Percentiles rank a stretch among this genome's conserved stretches.
Conservation (phyloP, 2,113 vertebrate genomes). For the Rana temporaria region DNA sequence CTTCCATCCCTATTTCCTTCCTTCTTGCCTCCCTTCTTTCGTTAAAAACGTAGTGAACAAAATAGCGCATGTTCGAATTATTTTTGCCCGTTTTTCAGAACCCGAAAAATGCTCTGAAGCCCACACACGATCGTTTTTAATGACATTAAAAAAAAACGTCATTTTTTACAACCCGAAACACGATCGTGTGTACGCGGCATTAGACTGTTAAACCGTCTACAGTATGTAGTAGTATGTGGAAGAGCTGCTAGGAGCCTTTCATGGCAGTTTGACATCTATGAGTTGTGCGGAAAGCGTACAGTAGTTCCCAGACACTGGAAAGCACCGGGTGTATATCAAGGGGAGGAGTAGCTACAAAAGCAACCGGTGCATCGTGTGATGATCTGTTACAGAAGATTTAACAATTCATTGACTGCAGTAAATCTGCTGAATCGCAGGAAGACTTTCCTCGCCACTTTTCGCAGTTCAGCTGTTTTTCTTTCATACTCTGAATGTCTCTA, state of each 20-base stretch:
- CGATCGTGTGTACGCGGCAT: no score
- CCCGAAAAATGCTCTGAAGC: no score
- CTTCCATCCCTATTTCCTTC: no score
- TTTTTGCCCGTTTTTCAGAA: no score
- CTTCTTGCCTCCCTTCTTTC: no score
- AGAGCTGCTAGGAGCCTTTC: neutral
- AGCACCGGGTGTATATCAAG: slow-evolving; percentile 30
- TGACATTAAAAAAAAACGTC: no score
- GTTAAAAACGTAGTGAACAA: no score
- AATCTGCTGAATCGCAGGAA: slow-evolving; percentile 31
- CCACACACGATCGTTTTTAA: no score
- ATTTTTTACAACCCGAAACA: no score
- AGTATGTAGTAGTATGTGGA: no score
- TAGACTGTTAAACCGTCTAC: no score
- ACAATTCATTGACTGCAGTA: slow-evolving; percentile 49
- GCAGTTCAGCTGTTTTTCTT: slow-evolving; percentile 20
- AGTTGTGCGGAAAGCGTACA: neutral
- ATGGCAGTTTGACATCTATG: slow-evolving; percentile 1
- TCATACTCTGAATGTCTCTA: slow-evolving; percentile 8
- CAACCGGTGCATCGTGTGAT: slow-evolving; percentile 27
- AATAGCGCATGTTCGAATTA: no score
- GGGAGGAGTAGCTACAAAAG: neutral
- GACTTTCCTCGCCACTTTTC: neutral
- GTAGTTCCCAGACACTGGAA: slow-evolving; percentile 3
- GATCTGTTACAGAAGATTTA: slow-evolving; percentile 46